phyloP scores from a whole-genome alignment of 2,888 invertebrate genomes.

The Nymphalis polychloros region DNA sequence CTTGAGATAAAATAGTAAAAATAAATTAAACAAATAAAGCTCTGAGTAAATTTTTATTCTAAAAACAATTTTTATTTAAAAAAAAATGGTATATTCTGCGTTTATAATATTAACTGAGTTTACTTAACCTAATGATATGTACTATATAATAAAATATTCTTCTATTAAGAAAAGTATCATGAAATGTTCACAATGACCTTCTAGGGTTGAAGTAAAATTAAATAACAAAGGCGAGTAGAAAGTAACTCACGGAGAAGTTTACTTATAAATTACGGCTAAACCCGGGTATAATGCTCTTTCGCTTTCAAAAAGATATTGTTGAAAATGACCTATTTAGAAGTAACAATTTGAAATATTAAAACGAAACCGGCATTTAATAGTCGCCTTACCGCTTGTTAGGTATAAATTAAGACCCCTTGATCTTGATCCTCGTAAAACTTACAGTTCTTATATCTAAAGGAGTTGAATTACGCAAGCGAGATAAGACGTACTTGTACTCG shows the following conservation, averaged over 20 bases:
- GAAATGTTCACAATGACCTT: neutral
- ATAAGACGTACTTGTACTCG: neutral
- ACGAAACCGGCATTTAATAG: neutral
- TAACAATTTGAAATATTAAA: conserved; percentile 25
- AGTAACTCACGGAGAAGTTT: conserved; percentile 17
- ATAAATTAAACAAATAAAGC: too few species aligned
- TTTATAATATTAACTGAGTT: too few species aligned
- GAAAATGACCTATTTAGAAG: conserved; percentile 21
- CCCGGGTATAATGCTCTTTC: conserved; percentile 23
- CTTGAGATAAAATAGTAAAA: too few species aligned
- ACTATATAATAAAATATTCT: too few species aligned
- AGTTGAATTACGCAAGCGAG: neutral
- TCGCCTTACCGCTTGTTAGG: neutral
- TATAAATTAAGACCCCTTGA: conserved; percentile 5
- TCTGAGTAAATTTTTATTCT: too few species aligned
- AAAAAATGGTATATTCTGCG: too few species aligned
- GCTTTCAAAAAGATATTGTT: conserved; percentile 28
- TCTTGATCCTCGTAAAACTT: neutral
- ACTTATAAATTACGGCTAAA: conserved; percentile 27
- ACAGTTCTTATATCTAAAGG: neutral
- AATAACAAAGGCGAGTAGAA: conserved; percentile 26
- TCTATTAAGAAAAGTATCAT: neutral
- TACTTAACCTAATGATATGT: too few species aligned
- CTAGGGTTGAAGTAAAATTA: conserved; percentile 16
- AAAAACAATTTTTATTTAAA: too few species aligned